Conservation (phyloP, 2,113 vertebrate genomes). For the Salvelinus alpinus region DNA sequence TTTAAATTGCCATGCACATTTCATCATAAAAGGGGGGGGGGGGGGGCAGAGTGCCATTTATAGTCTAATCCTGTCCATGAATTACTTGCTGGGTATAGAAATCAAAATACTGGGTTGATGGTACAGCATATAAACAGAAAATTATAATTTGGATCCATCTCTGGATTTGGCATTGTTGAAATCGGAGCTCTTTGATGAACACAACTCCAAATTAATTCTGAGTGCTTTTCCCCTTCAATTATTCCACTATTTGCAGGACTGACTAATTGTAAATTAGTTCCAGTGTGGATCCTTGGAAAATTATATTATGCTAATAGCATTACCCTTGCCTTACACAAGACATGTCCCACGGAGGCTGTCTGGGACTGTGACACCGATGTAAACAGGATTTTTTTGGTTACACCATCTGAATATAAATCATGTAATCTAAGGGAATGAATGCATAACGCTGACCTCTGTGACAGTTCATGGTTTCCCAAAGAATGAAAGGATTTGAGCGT, state of each 20-base stretch:
- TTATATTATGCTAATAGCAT: conserved; percentile 51
- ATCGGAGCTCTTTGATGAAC: conserved; percentile 37
- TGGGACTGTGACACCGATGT: conserved; percentile 39
- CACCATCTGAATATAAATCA: conserved; percentile 22
- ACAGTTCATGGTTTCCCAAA: neutral
- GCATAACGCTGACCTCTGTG: neutral
- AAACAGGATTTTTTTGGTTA: conserved; percentile 24
- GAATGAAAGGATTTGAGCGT: neutral
- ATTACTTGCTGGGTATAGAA: neutral
- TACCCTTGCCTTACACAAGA: conserved; percentile 46
- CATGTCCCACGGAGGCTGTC: conserved; percentile 19
- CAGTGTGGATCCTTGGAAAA: conserved; percentile 35
- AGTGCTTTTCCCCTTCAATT: conserved; percentile 23
- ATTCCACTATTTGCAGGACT: conserved; percentile 20
- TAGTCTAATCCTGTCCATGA: no score
- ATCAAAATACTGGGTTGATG: conserved; percentile 10
- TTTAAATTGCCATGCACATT: neutral
- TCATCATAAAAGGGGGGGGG: no score
- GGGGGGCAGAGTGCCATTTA: no score
- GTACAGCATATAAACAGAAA: no score
- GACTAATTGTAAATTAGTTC: conserved; percentile 49
- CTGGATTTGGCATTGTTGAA: conserved; percentile 26
- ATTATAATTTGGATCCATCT: neutral
- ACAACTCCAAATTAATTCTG: conserved; percentile 40
- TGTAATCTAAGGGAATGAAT: neutral